Conservation (phyloP, 2,888 invertebrate species). For the Parnassius smintheus region DNA sequence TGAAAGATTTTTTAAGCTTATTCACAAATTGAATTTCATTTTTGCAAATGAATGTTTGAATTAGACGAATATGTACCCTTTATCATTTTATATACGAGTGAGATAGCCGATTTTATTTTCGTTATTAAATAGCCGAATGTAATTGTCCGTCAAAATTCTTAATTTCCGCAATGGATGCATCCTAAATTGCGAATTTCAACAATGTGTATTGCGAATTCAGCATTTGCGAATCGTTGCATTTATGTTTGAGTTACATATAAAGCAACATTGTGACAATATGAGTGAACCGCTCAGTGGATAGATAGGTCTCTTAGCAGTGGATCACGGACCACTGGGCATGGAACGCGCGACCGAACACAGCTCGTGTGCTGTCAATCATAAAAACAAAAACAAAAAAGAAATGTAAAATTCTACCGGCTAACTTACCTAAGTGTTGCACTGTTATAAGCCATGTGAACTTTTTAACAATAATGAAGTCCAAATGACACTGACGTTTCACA, state of each 20-base stretch:
- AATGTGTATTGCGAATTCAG: background rate
- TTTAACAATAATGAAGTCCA: conserved; percentile 43
- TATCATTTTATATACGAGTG: conserved; percentile 58
- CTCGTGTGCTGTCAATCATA: conserved; percentile 79
- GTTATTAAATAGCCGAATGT: conserved; percentile 47
- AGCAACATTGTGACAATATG: conserved; percentile 62
- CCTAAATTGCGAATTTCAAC: conserved; percentile 26
- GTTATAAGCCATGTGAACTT: conserved; percentile 46
- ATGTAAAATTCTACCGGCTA: conserved; percentile 64
- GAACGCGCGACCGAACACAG: conserved; percentile 75
- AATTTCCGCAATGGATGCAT: conserved; percentile 10
- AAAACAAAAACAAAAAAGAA: conserved; percentile 60
- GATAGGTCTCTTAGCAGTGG: conserved; percentile 68
- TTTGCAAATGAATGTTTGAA: conserved; percentile 76
- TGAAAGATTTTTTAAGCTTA: conserved; percentile 76
- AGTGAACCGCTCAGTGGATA: conserved; percentile 51
- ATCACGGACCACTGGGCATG: conserved; percentile 68
- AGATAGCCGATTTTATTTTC: conserved; percentile 55
- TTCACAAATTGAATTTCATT: conserved; percentile 79
- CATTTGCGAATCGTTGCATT: conserved; percentile 1
- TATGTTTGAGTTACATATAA: conserved; percentile 26
- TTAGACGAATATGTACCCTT: conserved; percentile 66
- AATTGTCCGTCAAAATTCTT: conserved; percentile 28
- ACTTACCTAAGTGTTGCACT: conserved; percentile 57
- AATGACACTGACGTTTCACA: conserved; percentile 42